These are phyloP conservation scores for Cephalopholis sonnerati DNA, from an alignment of 2,113 vertebrate species.

Conservation along the genomic window DNA sequence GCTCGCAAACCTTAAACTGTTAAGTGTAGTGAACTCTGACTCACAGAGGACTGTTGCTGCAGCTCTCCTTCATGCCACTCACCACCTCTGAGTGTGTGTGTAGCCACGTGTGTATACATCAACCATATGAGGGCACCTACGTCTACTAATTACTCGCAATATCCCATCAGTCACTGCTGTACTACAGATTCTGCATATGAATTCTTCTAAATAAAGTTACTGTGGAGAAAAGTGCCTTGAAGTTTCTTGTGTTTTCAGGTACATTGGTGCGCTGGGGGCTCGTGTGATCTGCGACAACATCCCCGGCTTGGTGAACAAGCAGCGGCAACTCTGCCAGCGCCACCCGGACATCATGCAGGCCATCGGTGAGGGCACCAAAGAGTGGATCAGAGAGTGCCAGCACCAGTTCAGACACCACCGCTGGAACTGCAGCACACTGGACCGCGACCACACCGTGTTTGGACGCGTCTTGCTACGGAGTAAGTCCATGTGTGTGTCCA, in stretches of 20 bases:
- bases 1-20: slow-evolving; percentile 77
- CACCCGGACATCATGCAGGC: slow-evolving; percentile 99
- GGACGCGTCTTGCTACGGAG: slow-evolving; percentile 96
- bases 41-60: slow-evolving; percentile 66
- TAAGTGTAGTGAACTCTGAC: slow-evolving; percentile 82
- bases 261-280: slow-evolving; percentile 94
- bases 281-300: slow-evolving; percentile 98
- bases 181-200: neutral
- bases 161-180: neutral
- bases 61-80: slow-evolving; percentile 50
- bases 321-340: slow-evolving; percentile 95
- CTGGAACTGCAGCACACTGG: slow-evolving; percentile 99
- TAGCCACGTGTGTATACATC: slow-evolving; percentile 9
- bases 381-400: slow-evolving; percentile 98
- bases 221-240: too few species aligned
- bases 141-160: neutral
- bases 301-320: slow-evolving; percentile 96
- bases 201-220: neutral
- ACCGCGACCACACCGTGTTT: slow-evolving; percentile 96
- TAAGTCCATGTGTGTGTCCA: slow-evolving; percentile 79
- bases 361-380: slow-evolving; percentile 95
- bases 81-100: slow-evolving; percentile 25
- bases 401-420: slow-evolving; percentile 98
- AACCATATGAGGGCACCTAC: neutral
- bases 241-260: slow-evolving; percentile 83